Base-by-base conservation (phyloP, 2,797 vertebrate genomes). In the Margarornis squamiger region DNA sequence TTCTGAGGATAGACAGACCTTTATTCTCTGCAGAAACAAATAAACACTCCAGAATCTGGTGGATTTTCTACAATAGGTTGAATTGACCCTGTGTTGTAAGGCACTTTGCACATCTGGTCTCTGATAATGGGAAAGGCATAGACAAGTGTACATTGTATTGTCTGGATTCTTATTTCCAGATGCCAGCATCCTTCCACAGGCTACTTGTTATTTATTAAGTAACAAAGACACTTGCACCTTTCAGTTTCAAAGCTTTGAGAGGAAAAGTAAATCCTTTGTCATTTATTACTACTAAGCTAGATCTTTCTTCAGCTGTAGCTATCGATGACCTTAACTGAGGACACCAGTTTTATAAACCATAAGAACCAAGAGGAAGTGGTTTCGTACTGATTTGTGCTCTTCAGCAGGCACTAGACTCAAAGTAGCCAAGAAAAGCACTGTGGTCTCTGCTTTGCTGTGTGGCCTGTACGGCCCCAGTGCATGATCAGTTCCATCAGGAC, bases 391-490 rank as follows among this genome's bases (percentile, higher is more conserved):
- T 52, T 45, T 80, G 49, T 49, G 54, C 32, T 72, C 49, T 78
- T 78, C 43, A 71, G 52, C 45, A 61, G 30, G 14, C 1, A 0
- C 45, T 59, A 46, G 49, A 23, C 23, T 61, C 29, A 29, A 38
- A 91, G 58, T 38, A 93, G 18, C 45, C 58, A n/a, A 71, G 65
- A 9, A 71, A 84, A 81, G 23, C 39, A 7, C 45, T 27, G 29
- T 30, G 48, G 30, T 80, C 49, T 26, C 20, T 38, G 3, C 23
- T 76, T 88, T 55, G 45, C 45, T 22, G 4, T 18, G 36, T 30
- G 54, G 22, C 34, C 24, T 0, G 0, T 51, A 68, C 5, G 32
- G 29, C 7, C 22, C 4, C 15, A 74, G 8, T 2, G 2, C 34
- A 9, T 17, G 12, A n/a, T 51, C 43, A 43, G 39, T 29, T 93